Evolutionary conservation across 2,113 vertebrate species (phyloP).

Genomic region (Tamias sibiricus): DNA sequence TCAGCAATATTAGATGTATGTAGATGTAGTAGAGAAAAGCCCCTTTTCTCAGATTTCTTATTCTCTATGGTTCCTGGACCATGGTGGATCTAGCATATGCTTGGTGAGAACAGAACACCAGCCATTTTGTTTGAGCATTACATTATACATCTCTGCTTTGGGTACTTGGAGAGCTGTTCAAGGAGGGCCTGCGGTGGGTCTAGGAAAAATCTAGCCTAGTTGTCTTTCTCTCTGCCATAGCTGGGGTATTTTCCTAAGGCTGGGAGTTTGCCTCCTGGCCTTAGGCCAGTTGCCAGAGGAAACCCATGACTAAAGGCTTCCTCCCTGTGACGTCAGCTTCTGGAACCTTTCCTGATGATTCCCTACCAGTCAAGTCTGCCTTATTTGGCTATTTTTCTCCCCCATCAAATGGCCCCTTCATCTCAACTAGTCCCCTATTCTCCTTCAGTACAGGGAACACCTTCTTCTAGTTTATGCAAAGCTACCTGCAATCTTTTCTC

Average conservation of each 20-base stretch:
- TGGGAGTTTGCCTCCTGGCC: conserved; percentile 85
- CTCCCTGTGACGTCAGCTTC: conserved; percentile 92
- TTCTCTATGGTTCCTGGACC: not conserved
- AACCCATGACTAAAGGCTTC: conserved; percentile 95
- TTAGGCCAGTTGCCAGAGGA: conserved; percentile 88
- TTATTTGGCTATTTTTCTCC: conserved; percentile 95
- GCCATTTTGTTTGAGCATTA: conserved; percentile 52
- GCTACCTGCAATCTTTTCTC: conserved; percentile 40
- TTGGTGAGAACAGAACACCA: conserved; percentile 26
- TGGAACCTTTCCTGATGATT: conserved; percentile 92
- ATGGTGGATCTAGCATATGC: not conserved
- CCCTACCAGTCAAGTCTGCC: conserved; percentile 83
- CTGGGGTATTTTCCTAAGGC: conserved; percentile 85
- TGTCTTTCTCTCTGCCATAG: conserved; percentile 70
- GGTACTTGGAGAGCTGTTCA: conserved; percentile 25
- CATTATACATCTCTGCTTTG: not conserved
- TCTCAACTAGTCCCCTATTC: conserved; percentile 16
- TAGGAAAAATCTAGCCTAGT: conserved; percentile 49
- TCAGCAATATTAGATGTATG: not conserved
- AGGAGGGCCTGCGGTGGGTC: conserved; percentile 34
- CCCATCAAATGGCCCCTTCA: conserved; percentile 1
- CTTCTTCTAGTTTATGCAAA: conserved; percentile 53
- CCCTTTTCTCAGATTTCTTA: not conserved
- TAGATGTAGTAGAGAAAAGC: not conserved
- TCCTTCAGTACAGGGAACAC: conserved; percentile 27